Percentiles rank a stretch among this genome's conserved stretches.
phyloP scores from a whole-genome alignment of 2,113 vertebrate species.

The Arizona elegans region DNA sequence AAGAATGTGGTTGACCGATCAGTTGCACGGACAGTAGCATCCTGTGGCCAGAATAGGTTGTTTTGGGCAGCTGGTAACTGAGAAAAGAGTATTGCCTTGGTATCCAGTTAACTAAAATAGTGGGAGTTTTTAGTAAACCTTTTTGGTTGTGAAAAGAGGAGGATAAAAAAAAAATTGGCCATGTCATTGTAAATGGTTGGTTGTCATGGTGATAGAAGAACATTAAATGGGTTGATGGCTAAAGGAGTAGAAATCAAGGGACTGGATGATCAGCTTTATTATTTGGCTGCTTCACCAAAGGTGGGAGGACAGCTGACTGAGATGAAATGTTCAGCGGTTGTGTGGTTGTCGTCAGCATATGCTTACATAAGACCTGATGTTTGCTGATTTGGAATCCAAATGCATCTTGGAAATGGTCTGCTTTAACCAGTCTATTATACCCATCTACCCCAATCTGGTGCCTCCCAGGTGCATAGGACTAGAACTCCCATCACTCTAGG shows the following conservation, averaged over 20 bases:
- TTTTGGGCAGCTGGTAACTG: neutral
- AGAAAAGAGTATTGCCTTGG: neutral
- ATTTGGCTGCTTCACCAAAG: neutral
- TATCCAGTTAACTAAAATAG: neutral
- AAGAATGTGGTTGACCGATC: neutral
- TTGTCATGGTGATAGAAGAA: neutral
- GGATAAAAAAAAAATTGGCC: neutral
- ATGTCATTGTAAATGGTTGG: neutral
- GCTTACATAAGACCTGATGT: neutral
- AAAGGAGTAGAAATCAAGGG: neutral
- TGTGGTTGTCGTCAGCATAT: too few species aligned
- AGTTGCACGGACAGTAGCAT: neutral
- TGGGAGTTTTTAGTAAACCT: neutral
- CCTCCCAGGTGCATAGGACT: neutral
- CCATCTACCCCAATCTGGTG: neutral
- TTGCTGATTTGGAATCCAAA: neutral
- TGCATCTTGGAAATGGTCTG: neutral
- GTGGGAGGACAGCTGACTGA: neutral
- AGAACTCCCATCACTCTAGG: neutral
- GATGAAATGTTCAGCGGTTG: too few species aligned
- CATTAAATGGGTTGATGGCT: neutral
- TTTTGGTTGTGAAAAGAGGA: neutral
- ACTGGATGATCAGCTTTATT: neutral
- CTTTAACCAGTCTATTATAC: neutral
- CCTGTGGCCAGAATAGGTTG: neutral